Base-by-base conservation (phyloP, 2,888 invertebrate species). In the Globia sparganii region DNA sequence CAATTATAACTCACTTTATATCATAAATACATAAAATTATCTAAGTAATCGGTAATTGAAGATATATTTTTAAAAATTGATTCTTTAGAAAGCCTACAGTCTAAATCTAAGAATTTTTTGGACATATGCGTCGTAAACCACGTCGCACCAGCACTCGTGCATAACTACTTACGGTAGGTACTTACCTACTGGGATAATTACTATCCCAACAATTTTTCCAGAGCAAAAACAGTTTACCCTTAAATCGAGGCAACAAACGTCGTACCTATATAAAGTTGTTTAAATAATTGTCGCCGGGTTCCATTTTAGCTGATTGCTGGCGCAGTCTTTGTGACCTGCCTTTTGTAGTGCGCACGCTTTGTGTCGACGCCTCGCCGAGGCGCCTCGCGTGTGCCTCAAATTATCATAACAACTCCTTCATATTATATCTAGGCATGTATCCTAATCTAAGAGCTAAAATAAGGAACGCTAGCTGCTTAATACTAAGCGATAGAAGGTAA, bases 261-360 rank as follows among this genome's bases (percentile, higher is more conserved):
- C 68, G 59, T 72, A 34, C 2, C 3, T 34, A 79, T 66, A 86
- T 88, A 90, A 90, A 89, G 89, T 89, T 86, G 89, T 91, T 91
- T 87, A 88, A 87, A 90, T 90, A 87, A 90, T 89, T 84, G 86
- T 86, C 80, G 86, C 78, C 84, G 71, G 76, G 65, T 76, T 77
- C 71, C 91, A 90, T 93, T 93, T 93, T 93, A 93, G 92, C 90
- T 93, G 94, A 94, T 94, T 94, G 93, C 91, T 87, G 91, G 68
- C 87, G 89, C 77, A 79, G 84, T 70, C 83, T 77, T 71, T 87
- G 89, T 86, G 88, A 90, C 91, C 91, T 85, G 87, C 83, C 90
- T 87, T 89, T 92, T 92, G 90, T 92, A 87, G 87, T 75, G 78
- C 70, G 74, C 77, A 70, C 81, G 76, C 86, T 88, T 90, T 88